Evolutionary conservation across 2,113 vertebrate genomes (phyloP).

Genomic region (Platanista minor): DNA sequence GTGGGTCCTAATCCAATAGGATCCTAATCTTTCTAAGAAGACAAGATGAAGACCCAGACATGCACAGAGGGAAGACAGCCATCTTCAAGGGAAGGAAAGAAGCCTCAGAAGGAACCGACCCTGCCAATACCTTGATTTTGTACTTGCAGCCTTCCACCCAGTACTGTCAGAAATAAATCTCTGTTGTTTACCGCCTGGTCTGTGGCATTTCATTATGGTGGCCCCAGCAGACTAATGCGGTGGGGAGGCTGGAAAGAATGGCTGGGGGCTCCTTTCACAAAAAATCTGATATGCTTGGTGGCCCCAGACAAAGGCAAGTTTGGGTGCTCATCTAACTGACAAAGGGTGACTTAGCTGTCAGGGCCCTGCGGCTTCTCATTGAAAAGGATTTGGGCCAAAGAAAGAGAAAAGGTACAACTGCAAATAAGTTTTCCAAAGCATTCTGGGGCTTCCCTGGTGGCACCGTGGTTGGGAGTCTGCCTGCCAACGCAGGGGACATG

Average conservation of each 20-base stretch:
- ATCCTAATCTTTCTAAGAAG: neutral
- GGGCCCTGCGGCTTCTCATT: neutral
- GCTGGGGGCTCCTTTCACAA: neutral
- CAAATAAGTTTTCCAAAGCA: neutral
- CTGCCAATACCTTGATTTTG: neutral
- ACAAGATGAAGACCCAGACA: neutral
- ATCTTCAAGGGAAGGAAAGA: neutral
- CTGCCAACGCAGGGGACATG: too few species aligned
- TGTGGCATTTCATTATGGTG: neutral
- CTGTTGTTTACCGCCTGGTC: neutral
- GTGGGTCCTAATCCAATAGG: neutral
- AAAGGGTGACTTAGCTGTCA: neutral
- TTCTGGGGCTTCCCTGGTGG: neutral
- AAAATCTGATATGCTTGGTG: neutral
- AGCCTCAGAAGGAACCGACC: neutral
- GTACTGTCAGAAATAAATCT: neutral
- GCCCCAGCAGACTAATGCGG: neutral
- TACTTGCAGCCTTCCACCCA: neutral
- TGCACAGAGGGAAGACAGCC: neutral
- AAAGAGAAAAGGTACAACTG: neutral
- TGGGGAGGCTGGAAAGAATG: neutral
- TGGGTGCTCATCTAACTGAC: neutral
- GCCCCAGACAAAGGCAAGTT: neutral
- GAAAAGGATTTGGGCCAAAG: neutral
- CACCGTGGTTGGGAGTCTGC: too few species aligned